Conservation (phyloP, 2,888 invertebrate species). For the Drosophila rellima region DNA sequence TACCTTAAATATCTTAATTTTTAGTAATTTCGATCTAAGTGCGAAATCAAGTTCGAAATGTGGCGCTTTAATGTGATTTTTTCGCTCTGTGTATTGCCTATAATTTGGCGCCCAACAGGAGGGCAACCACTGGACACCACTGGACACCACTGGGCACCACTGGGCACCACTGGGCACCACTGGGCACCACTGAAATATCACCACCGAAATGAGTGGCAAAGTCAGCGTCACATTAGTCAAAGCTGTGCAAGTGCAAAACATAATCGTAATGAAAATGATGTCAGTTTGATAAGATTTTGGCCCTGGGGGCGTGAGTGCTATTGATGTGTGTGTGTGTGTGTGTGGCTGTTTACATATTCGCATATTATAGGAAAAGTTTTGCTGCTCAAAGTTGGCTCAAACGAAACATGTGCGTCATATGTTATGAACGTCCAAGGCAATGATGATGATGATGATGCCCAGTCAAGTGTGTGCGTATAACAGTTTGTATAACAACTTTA, state of each 20-base stretch:
- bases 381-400: conserved; percentile 34
- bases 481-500: conserved; percentile 8
- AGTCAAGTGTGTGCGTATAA: conserved; percentile 18
- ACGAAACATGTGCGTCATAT: conserved; percentile 26
- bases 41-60: too few species aligned
- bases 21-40: too few species aligned
- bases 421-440: too few species aligned
- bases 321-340: conserved; percentile 20
- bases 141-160: too few species aligned
- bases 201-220: conserved; percentile 15
- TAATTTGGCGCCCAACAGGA: conserved; percentile 32
- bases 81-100: too few species aligned
- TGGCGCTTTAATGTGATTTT: too few species aligned
- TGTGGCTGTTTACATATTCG: conserved; percentile 16
- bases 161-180: background rate
- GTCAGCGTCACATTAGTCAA: conserved; percentile 61
- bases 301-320: conserved; percentile 40
- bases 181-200: conserved; percentile 17
- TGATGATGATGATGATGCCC: conserved; percentile 1
- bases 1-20: too few species aligned
- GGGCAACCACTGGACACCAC: too few species aligned
- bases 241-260: conserved; percentile 75
- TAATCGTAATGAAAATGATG: conserved; percentile 75
- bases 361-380: conserved; percentile 57
- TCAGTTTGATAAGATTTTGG: conserved; percentile 75